phyloP scores from a whole-genome alignment of 2,888 invertebrate species.

The Hecatera dysodea region DNA sequence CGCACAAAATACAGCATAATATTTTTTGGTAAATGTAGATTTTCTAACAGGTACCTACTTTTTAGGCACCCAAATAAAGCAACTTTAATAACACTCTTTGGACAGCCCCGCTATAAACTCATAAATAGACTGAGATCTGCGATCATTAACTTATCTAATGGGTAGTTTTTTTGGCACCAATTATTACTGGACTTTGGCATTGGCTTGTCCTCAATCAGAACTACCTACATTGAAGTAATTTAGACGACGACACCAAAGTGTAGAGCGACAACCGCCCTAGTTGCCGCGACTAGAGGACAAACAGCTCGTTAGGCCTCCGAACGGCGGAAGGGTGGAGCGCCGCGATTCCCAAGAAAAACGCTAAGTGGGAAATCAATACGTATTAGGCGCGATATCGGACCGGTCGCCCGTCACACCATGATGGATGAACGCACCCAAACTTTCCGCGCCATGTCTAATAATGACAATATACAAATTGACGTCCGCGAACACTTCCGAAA shows the following conservation, averaged over 20 bases:
- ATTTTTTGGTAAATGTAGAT: constrained; percentile 28
- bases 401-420: constrained; percentile 88
- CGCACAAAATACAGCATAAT: constrained; percentile 41
- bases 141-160: constrained; percentile 31
- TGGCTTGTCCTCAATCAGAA: constrained; percentile 54
- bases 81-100: background rate
- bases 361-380: constrained; percentile 91
- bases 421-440: constrained; percentile 90
- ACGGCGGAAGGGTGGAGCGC: constrained; percentile 89
- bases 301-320: constrained; percentile 89
- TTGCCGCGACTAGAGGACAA: constrained; percentile 87
- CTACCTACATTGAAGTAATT: constrained; percentile 53
- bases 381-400: constrained; percentile 90
- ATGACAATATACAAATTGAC: constrained; percentile 91
- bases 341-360: constrained; percentile 89
- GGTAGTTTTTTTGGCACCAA: constrained; percentile 30
- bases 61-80: background rate
- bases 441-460: constrained; percentile 88
- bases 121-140: background rate
- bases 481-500: constrained; percentile 88
- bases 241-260: constrained; percentile 60
- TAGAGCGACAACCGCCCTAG: constrained; percentile 77
- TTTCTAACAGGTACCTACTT: background rate
- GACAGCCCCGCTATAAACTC: background rate
- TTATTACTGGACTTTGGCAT: constrained; percentile 38